Conservation (phyloP, 2,113 vertebrate genomes). For the Lucifuga dentata region DNA sequence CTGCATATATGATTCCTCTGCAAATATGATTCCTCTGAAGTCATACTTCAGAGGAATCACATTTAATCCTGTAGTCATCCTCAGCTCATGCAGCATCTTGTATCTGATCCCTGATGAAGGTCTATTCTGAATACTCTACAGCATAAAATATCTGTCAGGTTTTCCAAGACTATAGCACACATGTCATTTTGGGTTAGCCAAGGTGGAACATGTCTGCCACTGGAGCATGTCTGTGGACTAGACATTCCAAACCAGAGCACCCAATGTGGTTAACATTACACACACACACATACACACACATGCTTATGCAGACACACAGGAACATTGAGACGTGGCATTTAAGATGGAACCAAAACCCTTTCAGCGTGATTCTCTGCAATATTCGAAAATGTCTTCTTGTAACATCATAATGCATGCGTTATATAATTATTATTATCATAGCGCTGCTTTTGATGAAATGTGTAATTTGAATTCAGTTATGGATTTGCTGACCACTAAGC, state of each 20-base stretch:
- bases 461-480: slow-evolving; percentile 26
- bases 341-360: slow-evolving; percentile 22
- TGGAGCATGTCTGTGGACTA: slow-evolving; percentile 48
- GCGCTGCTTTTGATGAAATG: slow-evolving; percentile 3
- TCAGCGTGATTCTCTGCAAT: slow-evolving; percentile 21
- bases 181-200: slow-evolving; percentile 64
- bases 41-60: background rate
- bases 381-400: slow-evolving; percentile 28
- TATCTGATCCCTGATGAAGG: slow-evolving; percentile 1
- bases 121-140: slow-evolving; percentile 1
- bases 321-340: slow-evolving; percentile 65
- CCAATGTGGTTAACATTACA: background rate
- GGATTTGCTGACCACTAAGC: slow-evolving; percentile 22
- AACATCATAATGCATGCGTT: background rate
- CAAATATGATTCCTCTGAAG: slow-evolving; percentile 51
- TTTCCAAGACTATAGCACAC: slow-evolving; percentile 38
- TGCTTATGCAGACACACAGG: slow-evolving; percentile 5
- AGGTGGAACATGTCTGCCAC: slow-evolving; percentile 58
- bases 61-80: background rate
- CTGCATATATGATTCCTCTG: too few relatives aligned
- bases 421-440: slow-evolving; percentile 14
- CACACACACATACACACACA: slow-evolving; percentile 1
- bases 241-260: slow-evolving; percentile 56
- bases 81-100: background rate
- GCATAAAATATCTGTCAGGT: slow-evolving; percentile 53